phyloP scores from a whole-genome alignment of 1,140 invertebrate species.

The Tenebrio molitor region DNA sequence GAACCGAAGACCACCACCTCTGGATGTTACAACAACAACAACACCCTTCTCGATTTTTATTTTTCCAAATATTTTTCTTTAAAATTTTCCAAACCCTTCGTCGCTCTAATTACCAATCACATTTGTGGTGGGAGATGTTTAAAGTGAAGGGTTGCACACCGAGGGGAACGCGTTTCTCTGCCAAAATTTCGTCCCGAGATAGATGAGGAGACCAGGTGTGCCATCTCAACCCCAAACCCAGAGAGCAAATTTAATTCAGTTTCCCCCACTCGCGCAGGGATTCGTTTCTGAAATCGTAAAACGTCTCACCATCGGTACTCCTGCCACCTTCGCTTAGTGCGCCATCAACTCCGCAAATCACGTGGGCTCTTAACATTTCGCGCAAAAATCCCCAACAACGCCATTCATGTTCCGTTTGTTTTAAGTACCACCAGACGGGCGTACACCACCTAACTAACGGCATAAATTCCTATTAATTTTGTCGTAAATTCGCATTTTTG shows the following conservation, averaged over 20 bases:
- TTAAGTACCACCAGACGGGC: slow-evolving; percentile 2
- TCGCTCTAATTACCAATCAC: no score
- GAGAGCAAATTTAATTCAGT: slow-evolving; percentile 11
- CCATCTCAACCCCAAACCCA: neutral
- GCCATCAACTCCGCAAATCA: neutral
- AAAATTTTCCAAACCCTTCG: no score
- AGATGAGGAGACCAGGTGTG: slow-evolving; percentile 26
- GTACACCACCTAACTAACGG: slow-evolving; percentile 9
- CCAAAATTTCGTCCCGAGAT: slow-evolving; percentile 10
- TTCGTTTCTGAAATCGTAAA: slow-evolving; percentile 4
- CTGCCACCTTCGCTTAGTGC: neutral
- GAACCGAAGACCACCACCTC: slow-evolving; percentile 16
- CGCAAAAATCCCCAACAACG: slow-evolving; percentile 6
- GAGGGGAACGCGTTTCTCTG: slow-evolving; percentile 6
- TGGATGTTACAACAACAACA: no score
- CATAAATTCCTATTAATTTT: slow-evolving; percentile 38
- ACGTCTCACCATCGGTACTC: neutral
- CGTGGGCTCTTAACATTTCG: neutral
- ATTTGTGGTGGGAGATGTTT: no score
- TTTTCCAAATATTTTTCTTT: no score
- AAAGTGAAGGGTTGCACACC: neutral
- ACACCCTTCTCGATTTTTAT: no score
- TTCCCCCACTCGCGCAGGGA: neutral
- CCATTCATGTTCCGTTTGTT: slow-evolving; percentile 3
- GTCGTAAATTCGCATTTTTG: slow-evolving; percentile 21